These are phyloP conservation scores for Propithecus perrieri DNA, from an alignment of 2,797 vertebrate species.

Conservation along the genomic window DNA sequence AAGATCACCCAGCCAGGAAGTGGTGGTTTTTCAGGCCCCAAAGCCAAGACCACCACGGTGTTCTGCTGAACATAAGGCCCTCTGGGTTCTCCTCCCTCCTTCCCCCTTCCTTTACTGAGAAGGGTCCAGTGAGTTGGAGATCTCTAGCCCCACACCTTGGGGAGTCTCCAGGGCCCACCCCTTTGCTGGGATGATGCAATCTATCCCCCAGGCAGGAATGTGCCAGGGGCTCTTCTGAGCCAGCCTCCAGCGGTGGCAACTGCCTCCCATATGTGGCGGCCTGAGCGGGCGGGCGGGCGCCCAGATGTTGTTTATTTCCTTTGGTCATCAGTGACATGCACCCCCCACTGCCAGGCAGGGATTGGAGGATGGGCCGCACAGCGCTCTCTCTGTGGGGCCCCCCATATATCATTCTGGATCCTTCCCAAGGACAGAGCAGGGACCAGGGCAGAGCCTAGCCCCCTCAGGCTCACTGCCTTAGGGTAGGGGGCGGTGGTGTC, in stretches of 20 bases:
- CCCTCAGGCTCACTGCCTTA: background rate
- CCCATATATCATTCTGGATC: background rate
- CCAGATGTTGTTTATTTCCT: conserved; percentile 76
- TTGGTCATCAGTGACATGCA: conserved; percentile 57
- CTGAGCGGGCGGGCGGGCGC: background rate
- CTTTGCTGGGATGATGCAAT: conserved; percentile 49
- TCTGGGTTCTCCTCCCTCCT: background rate
- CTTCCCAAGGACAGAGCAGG: background rate
- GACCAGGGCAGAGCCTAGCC: background rate
- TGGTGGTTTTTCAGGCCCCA: background rate
- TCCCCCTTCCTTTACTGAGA: background rate
- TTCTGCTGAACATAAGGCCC: background rate
- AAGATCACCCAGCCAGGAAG: background rate
- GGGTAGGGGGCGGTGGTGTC: background rate
- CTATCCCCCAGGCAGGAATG: conserved; percentile 55
- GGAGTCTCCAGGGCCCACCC: background rate
- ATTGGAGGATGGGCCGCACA: background rate
- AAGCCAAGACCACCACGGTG: background rate
- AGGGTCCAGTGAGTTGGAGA: background rate
- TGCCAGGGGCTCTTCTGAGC: background rate
- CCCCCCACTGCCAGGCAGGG: conserved; percentile 1
- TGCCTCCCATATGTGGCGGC: conserved; percentile 68
- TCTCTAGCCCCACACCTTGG: background rate
- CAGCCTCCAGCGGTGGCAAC: conserved; percentile 15
- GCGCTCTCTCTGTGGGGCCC: background rate